phyloP scores from a whole-genome alignment of 2,888 invertebrate species.

The Heteromurus nitidus region DNA sequence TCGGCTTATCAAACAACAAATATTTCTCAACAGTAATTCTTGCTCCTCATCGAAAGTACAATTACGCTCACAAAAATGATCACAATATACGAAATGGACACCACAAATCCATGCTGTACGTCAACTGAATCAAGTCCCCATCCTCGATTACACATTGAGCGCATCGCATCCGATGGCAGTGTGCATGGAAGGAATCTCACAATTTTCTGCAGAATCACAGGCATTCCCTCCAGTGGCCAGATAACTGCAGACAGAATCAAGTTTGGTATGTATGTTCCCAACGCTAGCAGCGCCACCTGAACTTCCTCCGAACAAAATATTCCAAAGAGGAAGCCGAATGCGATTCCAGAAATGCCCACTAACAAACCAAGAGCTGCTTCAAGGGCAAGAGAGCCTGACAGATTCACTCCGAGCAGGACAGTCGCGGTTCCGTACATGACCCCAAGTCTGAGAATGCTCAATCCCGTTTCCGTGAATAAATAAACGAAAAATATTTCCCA shows the following conservation, averaged over 20 bases:
- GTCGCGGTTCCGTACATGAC: background rate
- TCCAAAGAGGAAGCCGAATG: background rate
- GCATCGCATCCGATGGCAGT: background rate
- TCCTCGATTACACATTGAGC: background rate
- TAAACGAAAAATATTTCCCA: background rate
- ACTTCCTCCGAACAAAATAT: background rate
- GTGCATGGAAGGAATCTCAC: background rate
- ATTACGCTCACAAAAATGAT: too few relatives aligned
- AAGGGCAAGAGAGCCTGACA: background rate
- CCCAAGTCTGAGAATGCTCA: background rate
- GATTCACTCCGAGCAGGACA: background rate
- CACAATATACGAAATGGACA: too few relatives aligned
- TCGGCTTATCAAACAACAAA: too few relatives aligned
- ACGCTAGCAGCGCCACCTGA: background rate
- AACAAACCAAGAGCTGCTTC: background rate
- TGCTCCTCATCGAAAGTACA: too few relatives aligned
- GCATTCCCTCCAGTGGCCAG: slow-evolving; percentile 3
- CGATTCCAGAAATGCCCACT: background rate
- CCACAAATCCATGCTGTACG: too few relatives aligned
- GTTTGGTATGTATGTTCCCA: background rate
- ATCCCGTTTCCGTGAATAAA: background rate
- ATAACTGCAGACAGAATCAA: background rate
- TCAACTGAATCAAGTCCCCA: too few relatives aligned
- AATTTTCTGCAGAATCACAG: background rate
- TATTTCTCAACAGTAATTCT: too few relatives aligned